Conservation (phyloP, 2,797 vertebrate genomes). For the Apogon hyalosoma region DNA sequence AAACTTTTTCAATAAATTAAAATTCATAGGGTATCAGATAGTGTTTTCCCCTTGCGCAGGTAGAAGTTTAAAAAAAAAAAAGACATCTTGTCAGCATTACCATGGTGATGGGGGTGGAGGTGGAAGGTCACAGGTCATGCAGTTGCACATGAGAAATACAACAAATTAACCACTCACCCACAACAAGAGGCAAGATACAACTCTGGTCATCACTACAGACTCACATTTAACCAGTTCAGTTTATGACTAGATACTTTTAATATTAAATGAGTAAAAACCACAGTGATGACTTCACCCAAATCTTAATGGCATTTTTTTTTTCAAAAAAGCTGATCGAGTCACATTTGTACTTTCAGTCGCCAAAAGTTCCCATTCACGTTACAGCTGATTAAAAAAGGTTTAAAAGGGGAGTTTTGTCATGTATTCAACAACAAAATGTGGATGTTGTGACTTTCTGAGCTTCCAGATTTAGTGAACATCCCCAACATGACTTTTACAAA, state of each 20-base stretch:
- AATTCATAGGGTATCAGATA: conserved; percentile 63
- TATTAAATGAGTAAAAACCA: conserved; percentile 24
- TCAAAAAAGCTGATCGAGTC: background rate
- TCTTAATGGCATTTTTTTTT: conserved; percentile 14
- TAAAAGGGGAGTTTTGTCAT: conserved; percentile 34
- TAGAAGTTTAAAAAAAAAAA: conserved; percentile 1
- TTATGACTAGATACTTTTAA: background rate
- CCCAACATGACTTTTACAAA: background rate
- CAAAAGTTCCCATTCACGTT: conserved; percentile 37
- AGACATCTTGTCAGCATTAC: conserved; percentile 10
- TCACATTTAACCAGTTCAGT: conserved; percentile 2
- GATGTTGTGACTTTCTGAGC: conserved; percentile 23
- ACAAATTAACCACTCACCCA: conserved; percentile 36
- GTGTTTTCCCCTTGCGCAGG: conserved; percentile 46
- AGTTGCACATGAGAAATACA: conserved; percentile 39
- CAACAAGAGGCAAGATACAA: conserved; percentile 28
- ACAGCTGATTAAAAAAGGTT: conserved; percentile 43
- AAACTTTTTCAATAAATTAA: conserved; percentile 83
- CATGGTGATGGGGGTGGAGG: background rate
- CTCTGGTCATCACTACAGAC: conserved; percentile 23
- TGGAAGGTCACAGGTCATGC: conserved; percentile 51
- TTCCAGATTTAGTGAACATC: background rate
- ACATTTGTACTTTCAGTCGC: conserved; percentile 18
- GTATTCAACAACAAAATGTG: conserved; percentile 4
- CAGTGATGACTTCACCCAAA: conserved; percentile 18